Conservation (phyloP, 2,888 invertebrate genomes). For the Caenorhabditis angaria region DNA sequence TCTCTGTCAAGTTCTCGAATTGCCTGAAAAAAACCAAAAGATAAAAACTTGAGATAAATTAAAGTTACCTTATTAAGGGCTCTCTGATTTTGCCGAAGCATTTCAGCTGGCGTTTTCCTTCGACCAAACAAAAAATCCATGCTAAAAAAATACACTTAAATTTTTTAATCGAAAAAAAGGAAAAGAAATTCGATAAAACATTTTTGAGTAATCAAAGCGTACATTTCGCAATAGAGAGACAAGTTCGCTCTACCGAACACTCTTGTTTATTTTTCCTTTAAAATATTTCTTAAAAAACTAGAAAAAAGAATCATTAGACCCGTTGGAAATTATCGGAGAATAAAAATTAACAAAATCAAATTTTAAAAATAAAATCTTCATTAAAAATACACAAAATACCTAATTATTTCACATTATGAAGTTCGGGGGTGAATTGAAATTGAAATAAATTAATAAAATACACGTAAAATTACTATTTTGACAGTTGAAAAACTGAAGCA, state of each 20-base stretch:
- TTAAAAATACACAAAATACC: constrained; percentile 3
- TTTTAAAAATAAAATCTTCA: neutral
- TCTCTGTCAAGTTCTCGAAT: constrained; percentile 89
- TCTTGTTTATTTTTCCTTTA: neutral
- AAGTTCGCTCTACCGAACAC: neutral
- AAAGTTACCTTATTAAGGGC: constrained; percentile 85
- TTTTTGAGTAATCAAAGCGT: neutral
- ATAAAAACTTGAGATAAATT: no score
- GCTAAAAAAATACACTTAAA: neutral
- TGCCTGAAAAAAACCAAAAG: constrained; percentile 79
- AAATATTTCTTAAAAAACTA: neutral
- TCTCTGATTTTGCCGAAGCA: constrained; percentile 96
- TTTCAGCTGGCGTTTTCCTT: constrained; percentile 93
- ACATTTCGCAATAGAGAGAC: neutral
- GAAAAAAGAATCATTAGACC: constrained; percentile 1
- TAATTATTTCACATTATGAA: constrained; percentile 1
- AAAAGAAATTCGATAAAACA: neutral
- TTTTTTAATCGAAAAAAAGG: neutral
- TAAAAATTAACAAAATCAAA: neutral
- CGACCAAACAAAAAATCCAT: constrained; percentile 85
- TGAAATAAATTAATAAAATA: constrained; percentile 2
- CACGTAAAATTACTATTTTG: constrained; percentile 1
- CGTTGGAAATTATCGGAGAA: neutral
- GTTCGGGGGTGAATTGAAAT: neutral
- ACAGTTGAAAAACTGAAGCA: neutral